These are phyloP conservation scores for Rhinichthys osculus DNA, from an alignment of 2,797 vertebrate genomes.

Conservation along the genomic window DNA sequence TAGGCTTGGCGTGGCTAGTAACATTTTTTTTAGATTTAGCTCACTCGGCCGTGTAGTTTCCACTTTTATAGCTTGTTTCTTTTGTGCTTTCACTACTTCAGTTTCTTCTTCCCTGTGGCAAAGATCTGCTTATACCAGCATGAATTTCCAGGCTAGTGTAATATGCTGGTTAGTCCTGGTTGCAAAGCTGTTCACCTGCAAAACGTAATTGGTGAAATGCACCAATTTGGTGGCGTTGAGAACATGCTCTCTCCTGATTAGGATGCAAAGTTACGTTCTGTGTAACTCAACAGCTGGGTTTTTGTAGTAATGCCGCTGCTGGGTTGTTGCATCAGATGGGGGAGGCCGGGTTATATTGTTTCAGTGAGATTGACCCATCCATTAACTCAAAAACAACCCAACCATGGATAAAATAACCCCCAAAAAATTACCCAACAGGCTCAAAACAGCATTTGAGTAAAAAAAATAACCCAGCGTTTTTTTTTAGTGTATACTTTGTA, in stretches of 20 bases:
- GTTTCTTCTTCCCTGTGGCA: conserved; percentile 2
- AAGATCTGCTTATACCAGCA: conserved; percentile 7
- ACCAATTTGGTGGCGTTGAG: background rate
- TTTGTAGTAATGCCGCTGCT: background rate
- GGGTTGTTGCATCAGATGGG: background rate
- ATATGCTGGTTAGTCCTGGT: background rate
- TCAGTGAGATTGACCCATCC: background rate
- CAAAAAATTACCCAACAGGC: background rate
- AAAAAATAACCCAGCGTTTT: no score
- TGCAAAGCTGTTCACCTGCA: background rate
- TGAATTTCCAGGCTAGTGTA: background rate
- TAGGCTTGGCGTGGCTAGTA: conserved; percentile 34
- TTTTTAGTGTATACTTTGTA: background rate
- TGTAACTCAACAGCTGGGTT: background rate
- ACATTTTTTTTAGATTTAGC: conserved; percentile 25
- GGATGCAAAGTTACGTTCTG: background rate
- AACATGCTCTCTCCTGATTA: background rate
- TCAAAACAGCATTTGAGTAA: background rate
- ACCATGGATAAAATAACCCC: background rate
- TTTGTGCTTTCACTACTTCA: conserved; percentile 5
- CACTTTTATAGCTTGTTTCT: conserved; percentile 19
- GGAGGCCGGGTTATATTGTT: background rate
- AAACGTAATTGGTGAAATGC: background rate
- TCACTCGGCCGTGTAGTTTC: conserved; percentile 7
- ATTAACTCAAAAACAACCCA: background rate